phyloP scores from a whole-genome alignment of 37 sponge, comb jelly and placozoan genomes.

The Aplysina aerophoba region DNA sequence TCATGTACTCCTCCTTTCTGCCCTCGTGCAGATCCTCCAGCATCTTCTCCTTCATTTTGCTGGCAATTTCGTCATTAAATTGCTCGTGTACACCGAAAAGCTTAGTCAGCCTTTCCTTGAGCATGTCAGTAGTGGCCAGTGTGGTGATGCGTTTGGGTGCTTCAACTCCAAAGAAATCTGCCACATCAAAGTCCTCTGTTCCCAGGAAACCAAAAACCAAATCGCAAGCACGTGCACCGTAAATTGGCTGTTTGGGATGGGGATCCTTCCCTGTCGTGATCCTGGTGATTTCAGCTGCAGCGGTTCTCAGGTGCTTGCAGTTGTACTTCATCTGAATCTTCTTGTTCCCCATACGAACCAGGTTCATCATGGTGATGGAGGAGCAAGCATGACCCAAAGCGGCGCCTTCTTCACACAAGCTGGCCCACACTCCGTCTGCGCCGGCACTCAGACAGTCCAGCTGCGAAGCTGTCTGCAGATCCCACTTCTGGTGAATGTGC shows the following conservation, averaged over 20 bases:
- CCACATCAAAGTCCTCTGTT: slow-evolving; percentile 73
- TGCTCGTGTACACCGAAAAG: slow-evolving; percentile 62
- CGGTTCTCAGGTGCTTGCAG: slow-evolving; percentile 70
- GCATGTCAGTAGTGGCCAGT: slow-evolving; percentile 76
- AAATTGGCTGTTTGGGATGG: slow-evolving; percentile 72
- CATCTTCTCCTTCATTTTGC: slow-evolving; percentile 76
- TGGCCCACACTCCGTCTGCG: slow-evolving; percentile 88
- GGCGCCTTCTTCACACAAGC: slow-evolving; percentile 90
- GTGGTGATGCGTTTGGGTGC: slow-evolving; percentile 69
- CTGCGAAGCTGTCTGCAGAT: slow-evolving; percentile 59
- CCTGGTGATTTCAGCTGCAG: slow-evolving; percentile 69
- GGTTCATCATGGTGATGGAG: slow-evolving; percentile 76
- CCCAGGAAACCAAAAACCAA: slow-evolving; percentile 70
- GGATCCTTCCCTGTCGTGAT: slow-evolving; percentile 71
- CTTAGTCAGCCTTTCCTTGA: slow-evolving; percentile 53
- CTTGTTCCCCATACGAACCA: slow-evolving; percentile 78
- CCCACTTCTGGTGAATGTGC: slow-evolving; percentile 91
- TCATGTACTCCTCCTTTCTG: slow-evolving; percentile 88
- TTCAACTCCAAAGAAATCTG: slow-evolving; percentile 80
- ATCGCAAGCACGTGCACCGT: slow-evolving; percentile 81
- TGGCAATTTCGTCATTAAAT: slow-evolving; percentile 58
- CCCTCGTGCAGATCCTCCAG: slow-evolving; percentile 61
- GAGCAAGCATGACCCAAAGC: slow-evolving; percentile 87
- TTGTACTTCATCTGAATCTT: slow-evolving; percentile 74
- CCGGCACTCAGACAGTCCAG: slow-evolving; percentile 78